Base-by-base conservation (phyloP, 2,888 invertebrate species). In the Hypselothyrea guttata region DNA sequence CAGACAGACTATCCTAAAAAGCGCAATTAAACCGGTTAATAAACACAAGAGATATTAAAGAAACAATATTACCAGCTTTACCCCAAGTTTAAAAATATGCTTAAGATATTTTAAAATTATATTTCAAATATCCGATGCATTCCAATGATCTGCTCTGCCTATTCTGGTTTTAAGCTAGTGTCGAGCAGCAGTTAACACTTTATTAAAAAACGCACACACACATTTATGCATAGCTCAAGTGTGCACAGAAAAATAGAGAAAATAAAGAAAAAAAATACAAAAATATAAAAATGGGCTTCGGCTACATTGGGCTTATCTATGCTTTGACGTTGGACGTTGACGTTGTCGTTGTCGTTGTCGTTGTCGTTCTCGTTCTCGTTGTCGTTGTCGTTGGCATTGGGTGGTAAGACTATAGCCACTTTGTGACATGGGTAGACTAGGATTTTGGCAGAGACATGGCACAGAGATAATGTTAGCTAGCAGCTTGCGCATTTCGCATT, bases 161-260 rank as follows among this genome's bases (percentile, higher is more conserved):
- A 53, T 74, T n/a, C n/a, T n/a, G n/a, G n/a, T 84, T 81, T 84
- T 73, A 73, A 73, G 78, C 60, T 70, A 64, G 74, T 81, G 82
- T 84, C 70, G 61, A 65, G 57, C 84, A 73, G 73, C 84, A 81
- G 78, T 84, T 81, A 84, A 84, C 82, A 75, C 84, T 81, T 81
- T 75, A 75, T 75, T 84, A 81, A 84, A 84, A 75, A 75, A 73
- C 82, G 75, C 84, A 82, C 31, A 40, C 46, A 54, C 34, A 34
- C 35, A 42, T 13, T 30, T 27, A 33, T 41, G 15, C 13, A 47
- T 35, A 34, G 12, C 18, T 9, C 13, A 22, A 22, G n/a, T 31
- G 7, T 27, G 7, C 7, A 27, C 7, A 27, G 4, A 27, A 5
- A 7, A 5, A 27, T 27, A 27, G 7, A 30, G 30, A 3, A 5